phyloP scores from a whole-genome alignment of 2,888 invertebrate species.

The Proisotoma minuta region DNA sequence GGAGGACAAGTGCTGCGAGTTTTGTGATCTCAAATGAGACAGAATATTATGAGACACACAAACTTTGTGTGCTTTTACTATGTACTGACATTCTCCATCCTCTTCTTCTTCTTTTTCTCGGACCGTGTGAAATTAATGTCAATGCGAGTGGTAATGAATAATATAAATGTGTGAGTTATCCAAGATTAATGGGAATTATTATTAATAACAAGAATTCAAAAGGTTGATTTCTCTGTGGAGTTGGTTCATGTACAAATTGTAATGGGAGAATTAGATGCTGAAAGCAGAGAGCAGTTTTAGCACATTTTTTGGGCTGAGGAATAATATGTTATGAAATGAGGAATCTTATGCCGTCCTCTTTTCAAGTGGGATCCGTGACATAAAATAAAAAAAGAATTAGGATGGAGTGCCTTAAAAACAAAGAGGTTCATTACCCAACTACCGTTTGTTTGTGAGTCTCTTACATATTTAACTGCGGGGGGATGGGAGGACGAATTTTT shows the following conservation, averaged over 20 bases:
- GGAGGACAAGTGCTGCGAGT: neutral
- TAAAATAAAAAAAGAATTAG: constrained; percentile 6
- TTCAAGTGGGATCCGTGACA: neutral
- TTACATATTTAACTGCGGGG: neutral
- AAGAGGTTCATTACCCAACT: constrained; percentile 16
- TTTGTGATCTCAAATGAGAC: too few species aligned
- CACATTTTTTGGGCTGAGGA: constrained; percentile 1
- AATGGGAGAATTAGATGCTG: neutral
- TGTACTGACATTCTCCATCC: too few species aligned
- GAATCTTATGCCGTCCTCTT: too few species aligned
- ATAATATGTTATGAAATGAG: too few species aligned
- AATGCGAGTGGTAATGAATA: constrained; percentile 1
- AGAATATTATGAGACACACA: too few species aligned
- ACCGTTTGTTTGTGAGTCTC: constrained; percentile 1
- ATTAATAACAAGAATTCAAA: neutral
- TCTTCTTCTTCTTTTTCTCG: too few species aligned
- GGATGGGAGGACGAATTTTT: neutral
- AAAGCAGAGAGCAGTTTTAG: neutral
- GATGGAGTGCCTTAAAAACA: constrained; percentile 11
- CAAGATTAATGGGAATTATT: neutral
- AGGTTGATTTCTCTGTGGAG: neutral
- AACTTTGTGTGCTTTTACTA: too few species aligned
- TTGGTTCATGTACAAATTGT: too few species aligned
- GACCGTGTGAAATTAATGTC: neutral
- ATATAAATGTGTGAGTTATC: neutral